Evolutionary conservation across 2,888 invertebrate genomes (phyloP).

Genomic region (Cantharis nigra): DNA sequence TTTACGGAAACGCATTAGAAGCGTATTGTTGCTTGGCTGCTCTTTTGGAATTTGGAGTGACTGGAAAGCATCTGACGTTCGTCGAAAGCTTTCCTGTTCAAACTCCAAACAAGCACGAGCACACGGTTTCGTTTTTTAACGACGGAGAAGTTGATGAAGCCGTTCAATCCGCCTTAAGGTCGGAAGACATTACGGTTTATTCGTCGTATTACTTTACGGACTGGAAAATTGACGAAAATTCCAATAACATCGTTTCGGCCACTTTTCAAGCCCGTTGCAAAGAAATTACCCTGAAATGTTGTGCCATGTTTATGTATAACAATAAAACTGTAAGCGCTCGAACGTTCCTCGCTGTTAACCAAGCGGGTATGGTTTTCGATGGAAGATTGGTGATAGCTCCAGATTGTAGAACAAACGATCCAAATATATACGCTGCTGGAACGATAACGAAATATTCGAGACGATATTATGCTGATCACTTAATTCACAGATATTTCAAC

Average conservation of each 20-base stretch:
- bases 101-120: constrained; percentile 36
- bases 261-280: constrained; percentile 59
- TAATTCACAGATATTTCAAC: constrained; percentile 62
- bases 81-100: constrained; percentile 62
- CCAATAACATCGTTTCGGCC: constrained; percentile 37
- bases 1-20: constrained; percentile 71
- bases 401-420: constrained; percentile 68
- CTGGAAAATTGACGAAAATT: constrained; percentile 55
- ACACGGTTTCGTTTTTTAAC: constrained; percentile 41
- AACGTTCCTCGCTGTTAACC: constrained; percentile 60
- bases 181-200: constrained; percentile 56
- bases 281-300: constrained; percentile 57
- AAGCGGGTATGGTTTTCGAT: constrained; percentile 62
- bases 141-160: constrained; percentile 60
- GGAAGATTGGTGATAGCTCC: constrained; percentile 67
- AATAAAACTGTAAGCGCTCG: constrained; percentile 57
- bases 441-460: constrained; percentile 67
- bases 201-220: constrained; percentile 61
- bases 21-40: constrained; percentile 69
- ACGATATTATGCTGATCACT: constrained; percentile 60
- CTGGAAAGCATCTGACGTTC: constrained; percentile 62
- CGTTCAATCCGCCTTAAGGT: constrained; percentile 50
- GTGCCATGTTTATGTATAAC: constrained; percentile 64
- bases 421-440: constrained; percentile 68
- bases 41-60: constrained; percentile 64